Percentiles rank a stretch among this genome's conserved stretches.
These are phyloP conservation scores for Cyphotilapia sp. DNA, from an alignment of 2,113 vertebrate species.

Conservation along the genomic window DNA sequence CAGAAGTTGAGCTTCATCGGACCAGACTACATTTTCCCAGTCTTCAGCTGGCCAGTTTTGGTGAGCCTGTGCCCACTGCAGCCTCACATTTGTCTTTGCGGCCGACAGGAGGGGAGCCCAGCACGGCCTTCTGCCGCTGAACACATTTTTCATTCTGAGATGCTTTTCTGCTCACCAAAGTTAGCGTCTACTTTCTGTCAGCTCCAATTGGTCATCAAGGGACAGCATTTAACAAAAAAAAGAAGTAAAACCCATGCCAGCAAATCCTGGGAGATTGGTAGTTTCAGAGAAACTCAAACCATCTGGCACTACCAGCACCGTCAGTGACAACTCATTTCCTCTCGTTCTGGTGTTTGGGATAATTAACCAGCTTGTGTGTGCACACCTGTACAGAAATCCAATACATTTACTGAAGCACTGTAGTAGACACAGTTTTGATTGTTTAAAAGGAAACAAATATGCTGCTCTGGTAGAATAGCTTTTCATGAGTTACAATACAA, in stretches of 20 bases:
- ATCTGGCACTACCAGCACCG: background rate
- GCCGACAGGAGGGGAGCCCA: background rate
- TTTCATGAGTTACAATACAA: background rate
- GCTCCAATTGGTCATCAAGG: background rate
- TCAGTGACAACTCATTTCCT: background rate
- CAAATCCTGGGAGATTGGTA: background rate
- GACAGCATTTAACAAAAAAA: background rate
- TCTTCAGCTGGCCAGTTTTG: background rate
- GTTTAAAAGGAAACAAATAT: background rate
- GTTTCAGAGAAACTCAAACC: background rate
- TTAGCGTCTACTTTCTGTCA: background rate
- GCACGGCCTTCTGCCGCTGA: background rate
- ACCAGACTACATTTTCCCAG: background rate
- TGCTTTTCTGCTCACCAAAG: background rate
- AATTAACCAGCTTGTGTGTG: background rate
- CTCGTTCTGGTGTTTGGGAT: background rate
- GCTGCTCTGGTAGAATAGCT: background rate
- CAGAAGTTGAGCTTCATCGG: background rate
- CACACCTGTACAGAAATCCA: background rate
- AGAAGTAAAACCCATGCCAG: background rate
- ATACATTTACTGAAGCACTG: background rate
- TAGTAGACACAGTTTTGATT: background rate
- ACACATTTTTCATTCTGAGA: background rate
- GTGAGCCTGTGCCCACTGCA: background rate
- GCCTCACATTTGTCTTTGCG: background rate